Evolutionary conservation across 1,140 invertebrate genomes (phyloP).

Genomic region (Thaumatotibia leucotreta): DNA sequence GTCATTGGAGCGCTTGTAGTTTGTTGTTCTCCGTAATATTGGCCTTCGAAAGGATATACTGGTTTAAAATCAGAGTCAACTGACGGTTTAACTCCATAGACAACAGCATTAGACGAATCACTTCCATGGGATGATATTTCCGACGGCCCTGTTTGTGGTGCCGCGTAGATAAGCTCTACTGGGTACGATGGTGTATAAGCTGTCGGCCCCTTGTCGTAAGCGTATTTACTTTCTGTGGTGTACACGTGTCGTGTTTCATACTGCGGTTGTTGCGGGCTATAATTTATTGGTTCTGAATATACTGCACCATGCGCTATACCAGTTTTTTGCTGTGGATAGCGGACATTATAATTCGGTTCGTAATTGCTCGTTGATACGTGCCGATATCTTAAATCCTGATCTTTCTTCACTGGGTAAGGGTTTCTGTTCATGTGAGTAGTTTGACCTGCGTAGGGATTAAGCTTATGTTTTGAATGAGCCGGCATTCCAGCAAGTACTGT

Average conservation of each 20-base stretch:
- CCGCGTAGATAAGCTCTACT: constrained; percentile 67
- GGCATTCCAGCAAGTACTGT: constrained; percentile 86
- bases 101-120: constrained; percentile 56
- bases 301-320: constrained; percentile 69
- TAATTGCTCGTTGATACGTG: constrained; percentile 57
- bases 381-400: constrained; percentile 68
- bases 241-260: constrained; percentile 64
- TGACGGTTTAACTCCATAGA: constrained; percentile 63
- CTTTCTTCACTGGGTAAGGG: constrained; percentile 65
- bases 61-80: constrained; percentile 63
- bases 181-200: constrained; percentile 50
- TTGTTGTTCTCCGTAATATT: constrained; percentile 52
- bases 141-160: constrained; percentile 48
- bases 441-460: constrained; percentile 69
- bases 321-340: constrained; percentile 70
- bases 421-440: constrained; percentile 58
- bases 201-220: constrained; percentile 40
- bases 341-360: constrained; percentile 55
- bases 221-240: constrained; percentile 51
- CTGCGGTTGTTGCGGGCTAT: constrained; percentile 47
- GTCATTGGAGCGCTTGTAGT: constrained; percentile 58
- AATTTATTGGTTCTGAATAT: constrained; percentile 63
- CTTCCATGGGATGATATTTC: constrained; percentile 48
- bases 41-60: constrained; percentile 62
- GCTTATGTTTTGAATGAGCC: constrained; percentile 62